A percentile compares a stretch with the other conserved stretches of the same genome.
These are phyloP conservation scores for Caenorhabditis sp. DNA, from an alignment of 2,888 invertebrate genomes.

Conservation along the genomic window DNA sequence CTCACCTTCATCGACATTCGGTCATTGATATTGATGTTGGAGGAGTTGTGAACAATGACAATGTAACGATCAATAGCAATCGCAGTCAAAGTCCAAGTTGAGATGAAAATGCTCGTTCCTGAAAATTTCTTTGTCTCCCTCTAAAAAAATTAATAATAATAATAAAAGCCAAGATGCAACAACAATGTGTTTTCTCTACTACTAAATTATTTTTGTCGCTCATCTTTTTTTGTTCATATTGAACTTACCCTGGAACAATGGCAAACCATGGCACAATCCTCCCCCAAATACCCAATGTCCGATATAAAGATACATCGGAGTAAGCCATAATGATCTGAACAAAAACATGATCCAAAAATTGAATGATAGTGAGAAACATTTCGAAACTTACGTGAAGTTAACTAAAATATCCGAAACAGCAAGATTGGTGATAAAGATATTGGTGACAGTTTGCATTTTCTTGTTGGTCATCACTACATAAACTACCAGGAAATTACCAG, in stretches of 20 bases:
- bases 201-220: too few relatives aligned
- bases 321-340: conserved; percentile 90
- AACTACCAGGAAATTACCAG: conserved; percentile 87
- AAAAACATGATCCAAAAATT: not conserved
- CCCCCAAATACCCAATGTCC: conserved; percentile 91
- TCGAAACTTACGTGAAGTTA: conserved; percentile 75
- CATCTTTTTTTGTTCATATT: too few relatives aligned
- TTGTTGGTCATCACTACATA: conserved; percentile 90
- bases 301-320: conserved; percentile 90
- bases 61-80: conserved; percentile 97
- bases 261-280: conserved; percentile 87
- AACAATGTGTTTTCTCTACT: too few relatives aligned
- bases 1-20: conserved; percentile 86
- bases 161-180: too few relatives aligned
- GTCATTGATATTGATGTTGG: conserved; percentile 76
- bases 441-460: conserved; percentile 97
- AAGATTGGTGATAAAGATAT: conserved; percentile 93
- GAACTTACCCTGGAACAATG: conserved; percentile 77
- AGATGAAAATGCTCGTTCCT: conserved; percentile 95
- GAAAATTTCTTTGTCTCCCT: conserved; percentile 32
- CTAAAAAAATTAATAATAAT: not conserved
- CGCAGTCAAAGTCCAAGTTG: conserved; percentile 92
- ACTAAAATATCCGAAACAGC: conserved; percentile 92
- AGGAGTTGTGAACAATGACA: conserved; percentile 90
- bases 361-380: not conserved